Evolutionary conservation across 2,888 invertebrate species (phyloP).

Genomic region (Tetanocera ferruginea): DNA sequence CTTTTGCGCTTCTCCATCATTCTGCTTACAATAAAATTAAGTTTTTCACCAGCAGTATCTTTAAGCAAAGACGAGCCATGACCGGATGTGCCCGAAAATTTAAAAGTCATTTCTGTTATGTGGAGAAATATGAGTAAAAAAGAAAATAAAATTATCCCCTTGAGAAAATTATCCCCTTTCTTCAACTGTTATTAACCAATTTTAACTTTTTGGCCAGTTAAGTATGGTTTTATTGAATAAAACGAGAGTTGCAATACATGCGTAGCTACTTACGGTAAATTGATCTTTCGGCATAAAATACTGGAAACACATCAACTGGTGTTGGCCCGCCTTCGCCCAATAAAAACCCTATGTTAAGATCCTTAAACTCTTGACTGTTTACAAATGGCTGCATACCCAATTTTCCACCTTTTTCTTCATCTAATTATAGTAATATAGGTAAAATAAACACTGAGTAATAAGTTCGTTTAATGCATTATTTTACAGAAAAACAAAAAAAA

Average conservation of each 20-base stretch:
- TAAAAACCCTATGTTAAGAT: slow-evolving; percentile 85
- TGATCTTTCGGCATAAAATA: slow-evolving; percentile 83
- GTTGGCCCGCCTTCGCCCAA: slow-evolving; percentile 90
- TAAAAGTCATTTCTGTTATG: slow-evolving; percentile 79
- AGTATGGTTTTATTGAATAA: neutral
- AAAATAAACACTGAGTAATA: too few species aligned
- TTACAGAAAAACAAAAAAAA: too few species aligned
- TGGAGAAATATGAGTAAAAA: neutral
- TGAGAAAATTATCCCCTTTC: too few species aligned
- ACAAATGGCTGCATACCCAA: slow-evolving; percentile 87
- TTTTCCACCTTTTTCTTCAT: slow-evolving; percentile 90
- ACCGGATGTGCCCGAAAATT: slow-evolving; percentile 86
- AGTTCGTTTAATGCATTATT: too few species aligned
- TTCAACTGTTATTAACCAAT: too few species aligned
- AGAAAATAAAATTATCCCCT: neutral
- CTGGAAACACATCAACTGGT: slow-evolving; percentile 75
- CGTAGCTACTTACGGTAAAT: slow-evolving; percentile 80
- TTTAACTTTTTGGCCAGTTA: too few species aligned
- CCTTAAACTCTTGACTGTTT: slow-evolving; percentile 79
- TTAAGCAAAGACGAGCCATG: slow-evolving; percentile 87
- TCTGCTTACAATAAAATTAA: slow-evolving; percentile 79
- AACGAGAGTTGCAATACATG: neutral
- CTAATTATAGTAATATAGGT: slow-evolving; percentile 68
- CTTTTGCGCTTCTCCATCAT: slow-evolving; percentile 74
- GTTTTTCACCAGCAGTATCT: slow-evolving; percentile 88